These are phyloP conservation scores for Eubucco bourcierii DNA, from an alignment of 2,113 vertebrate species.

Conservation along the genomic window DNA sequence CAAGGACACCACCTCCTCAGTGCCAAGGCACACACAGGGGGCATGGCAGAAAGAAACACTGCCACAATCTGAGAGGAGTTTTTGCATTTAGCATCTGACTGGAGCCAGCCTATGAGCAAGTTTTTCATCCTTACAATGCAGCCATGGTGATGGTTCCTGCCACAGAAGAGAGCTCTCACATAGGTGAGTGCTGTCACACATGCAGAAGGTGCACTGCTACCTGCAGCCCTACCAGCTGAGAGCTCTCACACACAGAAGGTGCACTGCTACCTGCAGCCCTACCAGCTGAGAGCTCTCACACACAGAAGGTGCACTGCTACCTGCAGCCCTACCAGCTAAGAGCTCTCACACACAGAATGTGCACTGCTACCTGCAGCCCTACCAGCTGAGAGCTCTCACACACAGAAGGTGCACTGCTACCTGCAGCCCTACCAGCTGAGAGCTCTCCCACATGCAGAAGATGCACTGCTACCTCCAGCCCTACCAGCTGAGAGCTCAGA, in stretches of 20 bases:
- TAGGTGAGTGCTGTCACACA: too few relatives aligned
- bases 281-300: background rate
- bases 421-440: background rate
- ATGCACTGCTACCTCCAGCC: background rate
- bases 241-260: background rate
- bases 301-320: background rate
- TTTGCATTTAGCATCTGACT: background rate
- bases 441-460: background rate
- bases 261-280: background rate
- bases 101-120: background rate
- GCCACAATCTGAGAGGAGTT: background rate
- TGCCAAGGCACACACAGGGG: background rate
- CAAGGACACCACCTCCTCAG: background rate
- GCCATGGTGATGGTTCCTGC: background rate
- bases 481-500: background rate
- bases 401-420: background rate
- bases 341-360: background rate
- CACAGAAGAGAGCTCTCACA: background rate
- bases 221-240: background rate
- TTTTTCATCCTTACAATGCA: background rate
- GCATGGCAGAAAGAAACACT: background rate
- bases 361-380: background rate
- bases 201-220: background rate
- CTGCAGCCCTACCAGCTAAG: background rate
- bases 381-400: background rate